A percentile compares a stretch with the other conserved stretches of the same genome.
Evolutionary conservation across 2,888 invertebrate genomes (phyloP).

Genomic region (Lordiphosa fenestrarum): DNA sequence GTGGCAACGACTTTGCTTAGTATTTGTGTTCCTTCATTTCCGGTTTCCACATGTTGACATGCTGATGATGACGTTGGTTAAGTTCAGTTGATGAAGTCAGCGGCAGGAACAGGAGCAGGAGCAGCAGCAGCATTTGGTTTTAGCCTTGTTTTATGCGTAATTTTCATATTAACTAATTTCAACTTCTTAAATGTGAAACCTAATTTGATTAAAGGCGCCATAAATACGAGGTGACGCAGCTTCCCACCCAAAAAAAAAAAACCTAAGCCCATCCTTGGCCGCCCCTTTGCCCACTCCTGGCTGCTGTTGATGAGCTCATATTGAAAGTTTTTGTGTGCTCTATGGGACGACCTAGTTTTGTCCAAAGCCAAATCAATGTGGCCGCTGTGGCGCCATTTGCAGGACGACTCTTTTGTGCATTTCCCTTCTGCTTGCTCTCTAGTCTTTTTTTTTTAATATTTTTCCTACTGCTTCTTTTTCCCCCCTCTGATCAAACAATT

Average conservation of each 20-base stretch:
- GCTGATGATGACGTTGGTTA: conserved; percentile 45
- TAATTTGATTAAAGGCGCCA: conserved; percentile 64
- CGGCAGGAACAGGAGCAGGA: conserved; percentile 14
- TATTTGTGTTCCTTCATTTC: conserved; percentile 75
- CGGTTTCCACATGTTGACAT: conserved; percentile 73
- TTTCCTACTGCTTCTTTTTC: conserved; percentile 11
- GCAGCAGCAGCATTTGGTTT: conserved; percentile 44
- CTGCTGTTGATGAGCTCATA: conserved; percentile 67
- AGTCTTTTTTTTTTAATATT: conserved; percentile 6
- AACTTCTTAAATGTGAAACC: conserved; percentile 67
- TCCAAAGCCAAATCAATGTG: conserved; percentile 75
- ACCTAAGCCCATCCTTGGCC: not conserved
- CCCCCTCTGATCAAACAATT: conserved; percentile 31
- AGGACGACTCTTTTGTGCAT: conserved; percentile 64
- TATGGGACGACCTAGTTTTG: conserved; percentile 71
- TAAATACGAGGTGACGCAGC: conserved; percentile 41
- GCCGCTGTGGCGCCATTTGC: conserved; percentile 71
- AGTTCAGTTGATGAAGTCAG: conserved; percentile 46
- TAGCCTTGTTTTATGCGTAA: conserved; percentile 65
- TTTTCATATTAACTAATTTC: conserved; percentile 72
- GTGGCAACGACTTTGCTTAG: conserved; percentile 65
- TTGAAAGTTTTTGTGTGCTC: conserved; percentile 64
- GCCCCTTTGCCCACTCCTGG: conserved; percentile 9
- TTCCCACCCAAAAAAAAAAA: conserved; percentile 23
- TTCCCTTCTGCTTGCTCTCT: conserved; percentile 16